Conservation (phyloP, 2,888 invertebrate genomes). For the Cheilosia pagana region DNA sequence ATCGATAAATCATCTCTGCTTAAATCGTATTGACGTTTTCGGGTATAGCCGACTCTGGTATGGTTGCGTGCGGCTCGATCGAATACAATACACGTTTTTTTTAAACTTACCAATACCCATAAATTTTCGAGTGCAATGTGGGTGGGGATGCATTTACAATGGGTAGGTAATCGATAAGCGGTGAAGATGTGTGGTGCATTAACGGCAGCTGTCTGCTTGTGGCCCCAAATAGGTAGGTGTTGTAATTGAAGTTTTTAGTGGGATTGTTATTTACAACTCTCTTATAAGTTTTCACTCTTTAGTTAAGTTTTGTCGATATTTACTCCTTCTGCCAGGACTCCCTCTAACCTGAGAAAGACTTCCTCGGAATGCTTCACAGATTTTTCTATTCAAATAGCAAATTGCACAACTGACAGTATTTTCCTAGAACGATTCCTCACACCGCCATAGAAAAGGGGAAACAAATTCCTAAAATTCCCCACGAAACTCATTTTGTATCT, state of each 20-base stretch:
- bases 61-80: background rate
- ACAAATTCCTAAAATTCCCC: slow-evolving; percentile 15
- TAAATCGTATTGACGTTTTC: slow-evolving; percentile 4
- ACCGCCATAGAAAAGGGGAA: background rate
- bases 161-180: no score
- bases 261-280: no score
- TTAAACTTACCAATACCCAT: no score
- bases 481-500: slow-evolving; percentile 21
- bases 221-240: no score
- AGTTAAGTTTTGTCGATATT: no score
- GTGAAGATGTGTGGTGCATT: no score
- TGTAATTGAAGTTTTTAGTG: no score
- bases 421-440: background rate
- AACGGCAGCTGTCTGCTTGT: no score
- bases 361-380: background rate
- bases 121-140: no score
- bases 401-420: background rate
- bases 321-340: no score
- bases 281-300: no score
- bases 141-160: no score
- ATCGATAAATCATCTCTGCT: slow-evolving; percentile 62
- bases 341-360: background rate
- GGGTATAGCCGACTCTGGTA: background rate
- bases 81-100: background rate
- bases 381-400: background rate